Percentiles rank a stretch among this genome's conserved stretches.
Evolutionary conservation across 2,888 invertebrate genomes (phyloP).

Genomic region (Malachius bipustulatus): DNA sequence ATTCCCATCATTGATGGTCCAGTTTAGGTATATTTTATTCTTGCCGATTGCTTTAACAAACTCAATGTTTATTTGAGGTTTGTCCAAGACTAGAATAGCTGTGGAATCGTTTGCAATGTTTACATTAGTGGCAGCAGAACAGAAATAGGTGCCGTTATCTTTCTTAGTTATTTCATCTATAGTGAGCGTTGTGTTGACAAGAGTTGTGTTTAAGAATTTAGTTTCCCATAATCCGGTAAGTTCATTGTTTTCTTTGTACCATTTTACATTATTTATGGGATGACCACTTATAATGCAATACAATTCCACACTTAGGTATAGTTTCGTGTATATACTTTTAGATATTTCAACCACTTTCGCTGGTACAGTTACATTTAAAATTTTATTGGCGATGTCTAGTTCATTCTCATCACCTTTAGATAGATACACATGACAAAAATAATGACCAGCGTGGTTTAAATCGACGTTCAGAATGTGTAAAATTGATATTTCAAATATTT

Average conservation of each 20-base stretch:
- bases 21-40: conserved; percentile 65
- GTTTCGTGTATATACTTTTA: conserved; percentile 38
- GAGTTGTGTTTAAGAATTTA: conserved; percentile 42
- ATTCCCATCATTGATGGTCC: conserved; percentile 70
- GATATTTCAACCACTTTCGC: conserved; percentile 39
- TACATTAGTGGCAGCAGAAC: conserved; percentile 35
- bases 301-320: conserved; percentile 40
- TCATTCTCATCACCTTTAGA: conserved; percentile 32
- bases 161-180: conserved; percentile 48
- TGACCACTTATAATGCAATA: conserved; percentile 48
- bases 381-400: conserved; percentile 28
- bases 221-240: conserved; percentile 29
- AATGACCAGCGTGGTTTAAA: conserved; percentile 47
- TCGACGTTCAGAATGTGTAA: conserved; percentile 43
- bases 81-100: conserved; percentile 47
- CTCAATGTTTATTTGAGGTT: conserved; percentile 59
- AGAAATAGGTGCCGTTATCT: conserved; percentile 62
- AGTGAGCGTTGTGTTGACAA: conserved; percentile 45
- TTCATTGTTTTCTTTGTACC: conserved; percentile 46
- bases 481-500: conserved; percentile 36
- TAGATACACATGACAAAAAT: conserved; percentile 43
- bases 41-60: conserved; percentile 64
- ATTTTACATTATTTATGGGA: conserved; percentile 43
- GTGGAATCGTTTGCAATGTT: conserved; percentile 25
- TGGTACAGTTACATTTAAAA: conserved; percentile 38